Conservation (phyloP, 2,797 vertebrate species). For the Phoxinus dragarum region DNA sequence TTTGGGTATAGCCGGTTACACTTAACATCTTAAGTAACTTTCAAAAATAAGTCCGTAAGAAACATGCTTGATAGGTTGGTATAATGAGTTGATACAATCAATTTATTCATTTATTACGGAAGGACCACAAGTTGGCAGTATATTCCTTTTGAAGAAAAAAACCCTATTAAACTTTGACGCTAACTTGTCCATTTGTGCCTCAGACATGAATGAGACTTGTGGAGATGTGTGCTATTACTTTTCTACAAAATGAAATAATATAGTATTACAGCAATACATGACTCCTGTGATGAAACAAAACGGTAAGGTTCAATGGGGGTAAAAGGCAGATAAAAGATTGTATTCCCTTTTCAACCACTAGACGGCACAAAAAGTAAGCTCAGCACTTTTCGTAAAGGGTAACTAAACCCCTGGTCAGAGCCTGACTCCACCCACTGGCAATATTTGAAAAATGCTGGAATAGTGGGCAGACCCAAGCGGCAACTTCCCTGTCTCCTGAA, state of each 20-base stretch:
- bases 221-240: not conserved
- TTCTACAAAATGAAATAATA: not conserved
- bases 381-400: no score
- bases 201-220: not conserved
- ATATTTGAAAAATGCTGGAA: no score
- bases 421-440: no score
- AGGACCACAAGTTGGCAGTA: not conserved
- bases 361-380: no score
- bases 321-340: no score
- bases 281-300: not conserved
- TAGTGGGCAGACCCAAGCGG: no score
- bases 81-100: not conserved
- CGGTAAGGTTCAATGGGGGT: no score
- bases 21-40: not conserved
- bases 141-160: not conserved
- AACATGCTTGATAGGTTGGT: not conserved
- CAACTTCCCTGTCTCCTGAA: no score
- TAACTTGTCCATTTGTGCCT: not conserved
- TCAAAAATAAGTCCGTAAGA: not conserved
- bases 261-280: not conserved
- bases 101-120: no score
- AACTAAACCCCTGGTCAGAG: no score
- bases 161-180: fast-evolving
- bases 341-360: no score
- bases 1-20: not conserved